Base-by-base conservation (phyloP, 2,113 vertebrate genomes). In the Sialia sialis region DNA sequence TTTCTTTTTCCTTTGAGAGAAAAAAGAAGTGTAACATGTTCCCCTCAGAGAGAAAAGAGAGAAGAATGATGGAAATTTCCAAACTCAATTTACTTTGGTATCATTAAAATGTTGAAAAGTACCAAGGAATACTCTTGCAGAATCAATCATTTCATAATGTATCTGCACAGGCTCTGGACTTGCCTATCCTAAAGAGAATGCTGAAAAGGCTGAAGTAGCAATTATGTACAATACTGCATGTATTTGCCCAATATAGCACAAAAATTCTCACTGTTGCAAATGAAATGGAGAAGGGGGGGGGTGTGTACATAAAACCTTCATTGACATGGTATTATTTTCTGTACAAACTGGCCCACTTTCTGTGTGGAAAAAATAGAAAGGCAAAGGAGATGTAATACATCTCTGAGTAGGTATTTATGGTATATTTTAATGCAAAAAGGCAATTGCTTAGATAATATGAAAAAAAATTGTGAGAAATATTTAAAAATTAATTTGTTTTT, bases 61-160 rank as follows among this genome's bases (percentile, higher is more conserved):
- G 87, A 79, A 66, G 87, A 96, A 86, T 73, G 44, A 94, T 91
- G 32, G 82, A 77, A 97, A 90, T 63, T 95, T 93, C 80, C 41
- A 83, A 96, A 91, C 77, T 88, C 69, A 30, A 82, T 93, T 95
- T 83, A 82, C 78, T 80, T 84, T 93, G 77, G 9, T 83, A 69
- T 66, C 83, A 82, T 90, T 94, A 94, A 86, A 89, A 93, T 4
- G 10, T 67, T 90, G 70, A 66, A 30, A 91, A 80, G 39, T 94
- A 85, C 70, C 44, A 39, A 87, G 38, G 59, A 95, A 87, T 79
- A n/a, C 39, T 95, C 81, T 60, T 80, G 51, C 58, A 85, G 89
- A 92, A 92, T 92, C 94, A 85, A 74, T 94, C 77, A 92, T 69
- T 93, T 94, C n/a, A 36, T 93, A 95, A 93, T 70, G 66, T 59